Percentiles rank a stretch among this genome's conserved stretches.
phyloP scores from a whole-genome alignment of 2,113 vertebrate species.

The Papio anubis region DNA sequence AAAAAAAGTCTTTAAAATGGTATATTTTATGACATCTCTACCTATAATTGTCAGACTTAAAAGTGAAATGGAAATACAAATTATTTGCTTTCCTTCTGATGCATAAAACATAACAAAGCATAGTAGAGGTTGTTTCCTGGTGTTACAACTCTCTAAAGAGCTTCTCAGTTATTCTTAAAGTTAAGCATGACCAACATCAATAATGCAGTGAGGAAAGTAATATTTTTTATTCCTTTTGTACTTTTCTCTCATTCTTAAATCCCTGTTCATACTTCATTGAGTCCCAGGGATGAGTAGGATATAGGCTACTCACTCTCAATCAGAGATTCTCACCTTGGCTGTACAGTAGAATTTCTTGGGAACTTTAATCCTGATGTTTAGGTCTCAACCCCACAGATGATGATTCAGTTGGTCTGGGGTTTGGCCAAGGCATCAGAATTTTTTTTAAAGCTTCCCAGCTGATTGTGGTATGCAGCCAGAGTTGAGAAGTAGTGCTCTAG shows the following conservation, averaged over 20 bases:
- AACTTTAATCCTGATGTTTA: background rate
- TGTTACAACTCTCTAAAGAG: background rate
- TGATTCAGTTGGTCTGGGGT: background rate
- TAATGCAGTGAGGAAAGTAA: background rate
- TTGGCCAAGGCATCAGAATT: background rate
- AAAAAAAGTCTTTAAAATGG: background rate
- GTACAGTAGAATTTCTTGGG: background rate
- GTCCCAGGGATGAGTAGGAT: background rate
- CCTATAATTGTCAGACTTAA: conserved; percentile 7
- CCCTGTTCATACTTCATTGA: background rate
- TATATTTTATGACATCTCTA: background rate
- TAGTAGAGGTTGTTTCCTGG: background rate
- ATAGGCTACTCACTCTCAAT: background rate
- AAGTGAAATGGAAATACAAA: conserved; percentile 11
- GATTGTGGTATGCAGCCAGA: background rate
- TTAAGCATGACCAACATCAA: background rate
- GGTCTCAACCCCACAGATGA: background rate
- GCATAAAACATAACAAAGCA: background rate
- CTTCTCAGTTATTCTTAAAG: conserved; percentile 7
- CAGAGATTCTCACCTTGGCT: background rate
- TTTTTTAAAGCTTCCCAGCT: background rate
- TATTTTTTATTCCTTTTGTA: background rate
- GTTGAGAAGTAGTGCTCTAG: background rate
- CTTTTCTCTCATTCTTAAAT: background rate
- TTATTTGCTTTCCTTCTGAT: conserved; percentile 16